These are phyloP conservation scores for Hyposoter didymator DNA, from an alignment of 2,888 invertebrate species.

Conservation along the genomic window DNA sequence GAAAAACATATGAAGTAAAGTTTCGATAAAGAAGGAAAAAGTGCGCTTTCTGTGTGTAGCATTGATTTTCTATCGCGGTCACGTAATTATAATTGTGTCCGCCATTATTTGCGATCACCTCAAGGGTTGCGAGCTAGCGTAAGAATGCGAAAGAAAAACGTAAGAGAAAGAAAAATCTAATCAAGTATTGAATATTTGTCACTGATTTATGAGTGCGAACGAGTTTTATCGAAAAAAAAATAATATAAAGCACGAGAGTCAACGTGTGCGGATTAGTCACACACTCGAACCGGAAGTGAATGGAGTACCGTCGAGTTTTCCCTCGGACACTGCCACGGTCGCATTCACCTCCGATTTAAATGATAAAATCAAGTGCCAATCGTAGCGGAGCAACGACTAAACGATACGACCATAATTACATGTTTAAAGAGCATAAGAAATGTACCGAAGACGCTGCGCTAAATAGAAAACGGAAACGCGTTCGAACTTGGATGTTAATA, in stretches of 20 bases:
- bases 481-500: neutral
- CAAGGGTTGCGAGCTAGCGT: neutral
- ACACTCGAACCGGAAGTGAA: conserved; percentile 17
- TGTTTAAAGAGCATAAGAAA: conserved; percentile 61
- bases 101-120: conserved; percentile 41
- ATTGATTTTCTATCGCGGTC: conserved; percentile 55
- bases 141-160: conserved; percentile 2
- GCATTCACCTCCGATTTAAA: conserved; percentile 32
- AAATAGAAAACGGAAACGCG: neutral
- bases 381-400: conserved; percentile 75
- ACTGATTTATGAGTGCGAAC: conserved; percentile 38
- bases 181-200: neutral
- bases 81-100: conserved; percentile 40
- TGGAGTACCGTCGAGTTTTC: conserved; percentile 31
- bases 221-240: conserved; percentile 44
- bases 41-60: conserved; percentile 64
- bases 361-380: conserved; percentile 78
- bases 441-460: conserved; percentile 42
- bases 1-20: neutral
- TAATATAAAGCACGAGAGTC: conserved; percentile 23
- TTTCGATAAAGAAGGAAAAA: conserved; percentile 25
- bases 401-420: conserved; percentile 73
- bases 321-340: conserved; percentile 27
- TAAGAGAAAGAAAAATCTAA: neutral
- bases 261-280: neutral